Base-by-base conservation (phyloP, 2,888 invertebrate genomes). In the Scaptomyza tumidula region DNA sequence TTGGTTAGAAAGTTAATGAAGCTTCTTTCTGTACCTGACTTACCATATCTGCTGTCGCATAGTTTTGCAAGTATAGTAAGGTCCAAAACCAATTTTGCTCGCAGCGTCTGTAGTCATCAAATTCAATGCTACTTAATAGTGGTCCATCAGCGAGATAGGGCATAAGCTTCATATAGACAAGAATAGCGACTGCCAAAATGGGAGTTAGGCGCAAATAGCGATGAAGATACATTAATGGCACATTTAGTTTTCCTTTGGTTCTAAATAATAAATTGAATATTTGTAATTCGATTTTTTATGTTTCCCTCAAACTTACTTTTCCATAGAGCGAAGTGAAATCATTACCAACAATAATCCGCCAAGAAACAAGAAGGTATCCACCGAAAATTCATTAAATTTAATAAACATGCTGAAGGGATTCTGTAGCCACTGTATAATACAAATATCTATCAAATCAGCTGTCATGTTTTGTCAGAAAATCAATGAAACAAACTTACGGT, bases 351-450 rank as follows among this genome's bases (percentile, higher is more conserved):
- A 90, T 9, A 95, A 82, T 5, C 95, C 95, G 76, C 94, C 94
- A 14, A 95, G 75, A 24, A 94, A 86, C 72, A 95, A 94, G 78
- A 95, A 95, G 0, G 94, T 93, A 63, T 95, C 95, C 2, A 95
- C 94, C 0, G 94, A 93, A 13, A 94, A 90, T 0, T 92, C 58
- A 77, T 90, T 93, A 86, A 93, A 58, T 75, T 90, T 57, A 5
- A 88, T 16, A n/a, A 90, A 70, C 75, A 77, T 82, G 0, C 81
- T 70, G 46, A 78, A 86, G 0, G 83, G 76, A 1, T 78, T 77
- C 19, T 68, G 61, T 2, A 70, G 9, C 90, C 90, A 90, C 90
- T 90, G 11, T 7, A 45, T 9, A 45, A 10, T n/a, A 10, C 2
- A n/a, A 14, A 61, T 33, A 13, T 24, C 4, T 13, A 29, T 9